Conservation (phyloP, 2,888 invertebrate genomes). For the Panopea generosa region DNA sequence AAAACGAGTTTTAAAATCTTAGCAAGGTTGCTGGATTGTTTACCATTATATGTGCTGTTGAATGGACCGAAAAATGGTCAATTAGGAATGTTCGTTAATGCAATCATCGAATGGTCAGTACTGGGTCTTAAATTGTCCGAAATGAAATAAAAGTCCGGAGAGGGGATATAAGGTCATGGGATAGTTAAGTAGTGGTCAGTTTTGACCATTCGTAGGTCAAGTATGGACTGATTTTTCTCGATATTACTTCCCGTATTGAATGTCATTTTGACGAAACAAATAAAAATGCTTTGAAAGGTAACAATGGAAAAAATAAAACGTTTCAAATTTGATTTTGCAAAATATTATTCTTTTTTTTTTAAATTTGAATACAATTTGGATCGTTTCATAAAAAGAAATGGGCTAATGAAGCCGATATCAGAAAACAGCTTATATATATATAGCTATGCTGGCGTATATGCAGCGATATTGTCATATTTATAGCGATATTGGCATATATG, state of each 20-base stretch:
- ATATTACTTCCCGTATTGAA: constrained; percentile 38
- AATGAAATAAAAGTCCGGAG: not conserved
- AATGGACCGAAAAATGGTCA: constrained; percentile 2
- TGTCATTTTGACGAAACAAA: constrained; percentile 37
- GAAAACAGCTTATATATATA: no score
- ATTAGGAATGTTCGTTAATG: not conserved
- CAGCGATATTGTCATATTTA: no score
- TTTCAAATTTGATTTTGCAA: not conserved
- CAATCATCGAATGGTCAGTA: no score
- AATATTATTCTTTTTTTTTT: no score
- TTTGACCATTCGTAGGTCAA: constrained; percentile 52
- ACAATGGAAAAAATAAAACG: constrained; percentile 43
- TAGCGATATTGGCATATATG: no score
- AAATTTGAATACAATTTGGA: not conserved
- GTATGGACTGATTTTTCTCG: constrained; percentile 3
- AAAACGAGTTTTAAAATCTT: no score
- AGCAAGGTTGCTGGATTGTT: no score
- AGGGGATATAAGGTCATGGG: constrained; percentile 56
- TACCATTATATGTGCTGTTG: not conserved
- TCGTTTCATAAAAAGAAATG: no score
- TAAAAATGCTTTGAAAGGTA: constrained; percentile 19
- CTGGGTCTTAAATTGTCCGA: constrained; percentile 3
- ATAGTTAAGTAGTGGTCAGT: constrained; percentile 47
- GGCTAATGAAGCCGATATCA: no score
- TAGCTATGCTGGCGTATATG: no score